Percentiles rank a stretch among this genome's conserved stretches.
These are phyloP conservation scores for Drosophila ambigua DNA, from an alignment of 1,140 invertebrate species.

Conservation along the genomic window DNA sequence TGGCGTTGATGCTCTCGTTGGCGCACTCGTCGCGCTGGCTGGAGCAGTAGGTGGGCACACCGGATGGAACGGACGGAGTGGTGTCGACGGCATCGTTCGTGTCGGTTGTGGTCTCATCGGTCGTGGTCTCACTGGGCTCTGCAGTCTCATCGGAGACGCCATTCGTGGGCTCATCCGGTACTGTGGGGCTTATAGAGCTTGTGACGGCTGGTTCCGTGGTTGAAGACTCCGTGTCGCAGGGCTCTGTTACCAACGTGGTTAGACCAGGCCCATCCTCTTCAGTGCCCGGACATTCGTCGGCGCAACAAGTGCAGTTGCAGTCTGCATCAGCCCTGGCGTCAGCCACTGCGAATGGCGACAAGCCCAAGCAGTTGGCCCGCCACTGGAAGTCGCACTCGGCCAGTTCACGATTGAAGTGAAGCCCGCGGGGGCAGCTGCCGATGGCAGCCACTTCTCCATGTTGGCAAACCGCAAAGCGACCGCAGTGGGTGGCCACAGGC, in stretches of 20 bases:
- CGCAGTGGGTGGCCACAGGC: conserved; percentile 40
- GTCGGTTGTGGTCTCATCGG: background rate
- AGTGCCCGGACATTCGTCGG: conserved; percentile 39
- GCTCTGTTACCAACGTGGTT: conserved; percentile 16
- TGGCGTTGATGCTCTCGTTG: background rate
- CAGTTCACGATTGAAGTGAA: conserved; percentile 60
- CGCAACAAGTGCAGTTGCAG: conserved; percentile 60
- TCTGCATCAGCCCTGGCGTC: conserved; percentile 7
- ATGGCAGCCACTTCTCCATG: conserved; percentile 41
- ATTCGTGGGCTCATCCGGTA: background rate
- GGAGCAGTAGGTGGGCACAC: conserved; percentile 41
- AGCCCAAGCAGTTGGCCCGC: conserved; percentile 53
- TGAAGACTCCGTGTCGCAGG: conserved; percentile 11
- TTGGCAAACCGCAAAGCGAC: conserved; percentile 49
- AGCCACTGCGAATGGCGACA: conserved; percentile 30
- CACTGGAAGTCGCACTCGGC: conserved; percentile 69
- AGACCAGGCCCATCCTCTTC: background rate
- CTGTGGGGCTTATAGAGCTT: background rate
- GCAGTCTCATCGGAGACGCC: conserved; percentile 7
- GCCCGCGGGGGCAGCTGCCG: conserved; percentile 54
- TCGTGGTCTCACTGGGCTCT: background rate
- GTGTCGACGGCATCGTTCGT: conserved; percentile 8
- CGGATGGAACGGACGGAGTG: conserved; percentile 5
- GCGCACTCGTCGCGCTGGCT: conserved; percentile 29
- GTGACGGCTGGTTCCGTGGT: conserved; percentile 1